A percentile compares a stretch with the other conserved stretches of the same genome.
Conservation (phyloP, 2,113 vertebrate species). For the Morone saxatilis region DNA sequence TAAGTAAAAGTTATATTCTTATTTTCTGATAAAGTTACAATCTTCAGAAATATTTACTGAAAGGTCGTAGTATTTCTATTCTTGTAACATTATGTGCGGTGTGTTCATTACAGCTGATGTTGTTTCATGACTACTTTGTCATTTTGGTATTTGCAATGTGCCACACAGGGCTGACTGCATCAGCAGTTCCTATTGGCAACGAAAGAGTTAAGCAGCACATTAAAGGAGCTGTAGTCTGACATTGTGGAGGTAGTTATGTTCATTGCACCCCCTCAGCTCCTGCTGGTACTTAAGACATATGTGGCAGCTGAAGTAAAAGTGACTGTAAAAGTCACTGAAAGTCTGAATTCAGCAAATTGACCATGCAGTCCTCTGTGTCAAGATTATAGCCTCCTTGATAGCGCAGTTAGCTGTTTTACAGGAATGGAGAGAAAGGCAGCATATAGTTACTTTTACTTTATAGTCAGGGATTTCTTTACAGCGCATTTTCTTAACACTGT, state of each 20-base stretch:
- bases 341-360: constrained; percentile 39
- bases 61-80: constrained; percentile 43
- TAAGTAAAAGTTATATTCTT: constrained; percentile 25
- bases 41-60: neutral
- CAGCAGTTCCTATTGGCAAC: neutral
- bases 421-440: neutral
- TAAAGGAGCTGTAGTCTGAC: constrained; percentile 28
- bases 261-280: constrained; percentile 39
- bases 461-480: neutral
- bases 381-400: constrained; percentile 25
- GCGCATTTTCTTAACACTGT: neutral
- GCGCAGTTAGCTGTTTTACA: constrained; percentile 1
- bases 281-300: constrained; percentile 17
- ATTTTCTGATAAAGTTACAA: constrained; percentile 57
- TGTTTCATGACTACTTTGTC: constrained; percentile 15
- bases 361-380: constrained; percentile 17
- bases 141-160: constrained; percentile 16
- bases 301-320: constrained; percentile 42
- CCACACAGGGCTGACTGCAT: neutral
- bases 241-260: constrained; percentile 16
- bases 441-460: neutral
- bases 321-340: constrained; percentile 49
- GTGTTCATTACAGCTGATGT: constrained; percentile 44
- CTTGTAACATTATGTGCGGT: constrained; percentile 24
- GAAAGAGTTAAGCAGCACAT: constrained; percentile 16